Conservation (phyloP, 1,140 invertebrate genomes). For the Trichoplusia ni region DNA sequence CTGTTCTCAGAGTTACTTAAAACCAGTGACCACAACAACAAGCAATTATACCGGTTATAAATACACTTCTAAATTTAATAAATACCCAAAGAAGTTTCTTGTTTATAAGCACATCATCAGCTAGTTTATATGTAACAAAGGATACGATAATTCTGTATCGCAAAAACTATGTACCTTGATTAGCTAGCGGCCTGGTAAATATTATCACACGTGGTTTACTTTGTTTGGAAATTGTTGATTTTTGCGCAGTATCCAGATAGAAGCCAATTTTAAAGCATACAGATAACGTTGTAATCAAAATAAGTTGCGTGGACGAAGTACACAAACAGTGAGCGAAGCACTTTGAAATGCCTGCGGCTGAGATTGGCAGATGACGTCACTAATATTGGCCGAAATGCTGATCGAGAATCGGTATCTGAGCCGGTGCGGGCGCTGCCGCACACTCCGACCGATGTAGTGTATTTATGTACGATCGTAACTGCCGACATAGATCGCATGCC, state of each 20-base stretch:
- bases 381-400: constrained; percentile 11
- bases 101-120: neutral
- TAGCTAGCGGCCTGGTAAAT: constrained; percentile 27
- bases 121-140: constrained; percentile 2
- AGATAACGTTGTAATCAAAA: constrained; percentile 33
- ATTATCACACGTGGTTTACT: constrained; percentile 41
- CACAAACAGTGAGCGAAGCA: neutral
- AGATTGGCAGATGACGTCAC: constrained; percentile 22
- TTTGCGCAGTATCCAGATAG: constrained; percentile 35
- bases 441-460: constrained; percentile 46
- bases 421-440: constrained; percentile 23
- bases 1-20: too few relatives aligned
- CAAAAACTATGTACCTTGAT: constrained; percentile 28
- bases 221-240: constrained; percentile 36
- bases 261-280: constrained; percentile 33
- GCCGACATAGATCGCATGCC: constrained; percentile 73
- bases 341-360: neutral
- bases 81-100: too few relatives aligned
- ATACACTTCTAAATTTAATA: neutral
- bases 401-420: neutral
- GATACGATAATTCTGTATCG: constrained; percentile 13
- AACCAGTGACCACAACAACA: too few relatives aligned
- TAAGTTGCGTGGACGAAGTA: constrained; percentile 11
- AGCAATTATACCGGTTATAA: neutral
- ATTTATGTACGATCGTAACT: constrained; percentile 75